Evolutionary conservation across 2,113 vertebrate species (phyloP), one percentile per base, ranked within the genome.

Genomic region (Pyxicephalus adspersus): DNA sequence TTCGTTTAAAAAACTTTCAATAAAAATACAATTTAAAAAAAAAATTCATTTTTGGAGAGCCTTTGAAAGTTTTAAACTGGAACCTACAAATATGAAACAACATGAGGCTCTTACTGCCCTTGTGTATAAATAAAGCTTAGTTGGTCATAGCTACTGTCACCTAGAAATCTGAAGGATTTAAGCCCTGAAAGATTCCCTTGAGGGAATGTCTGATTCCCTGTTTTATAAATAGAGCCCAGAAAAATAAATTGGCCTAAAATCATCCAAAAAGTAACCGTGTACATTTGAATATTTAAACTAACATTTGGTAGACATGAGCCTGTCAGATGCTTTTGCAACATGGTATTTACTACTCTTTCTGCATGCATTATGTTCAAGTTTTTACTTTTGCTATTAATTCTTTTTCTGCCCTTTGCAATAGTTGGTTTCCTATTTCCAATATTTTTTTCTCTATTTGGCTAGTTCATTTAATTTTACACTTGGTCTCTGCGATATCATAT

Each of bases 301-400:
- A 45, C n/a, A 58, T 57, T 79, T 68, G 29, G 11, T n/a, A 70
- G 31, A 25, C 5, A 61, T 23, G 9, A 2, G 26, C 19, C 20
- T n/a, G 23, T 26, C 57, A 64, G 58, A 54, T 55, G 11, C 19
- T 63, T 6, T 22, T 64, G 58, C 26, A 64, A 34, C 64, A 8
- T 63, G 23, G 19, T 9, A 80, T 80, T 63, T 68, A 71, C 57
- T 78, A 38, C 20, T 71, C 6, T 38, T 34, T 1, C 54, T 73
- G 5, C 18, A 51, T 64, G 18, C 23, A 66, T 34, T 22, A 54
- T 60, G 57, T 23, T 60, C 31, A 38, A 31, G 13, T n/a, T 74
- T n/a, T 38, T 60, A 38, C 71, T 74, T 74, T 60, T 61, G 58
- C 7, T 60, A 50, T 45, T 72, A 72, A 81, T 52, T 71, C 57